Conservation (phyloP, 2,113 vertebrate species). For the Macrotus californicus region DNA sequence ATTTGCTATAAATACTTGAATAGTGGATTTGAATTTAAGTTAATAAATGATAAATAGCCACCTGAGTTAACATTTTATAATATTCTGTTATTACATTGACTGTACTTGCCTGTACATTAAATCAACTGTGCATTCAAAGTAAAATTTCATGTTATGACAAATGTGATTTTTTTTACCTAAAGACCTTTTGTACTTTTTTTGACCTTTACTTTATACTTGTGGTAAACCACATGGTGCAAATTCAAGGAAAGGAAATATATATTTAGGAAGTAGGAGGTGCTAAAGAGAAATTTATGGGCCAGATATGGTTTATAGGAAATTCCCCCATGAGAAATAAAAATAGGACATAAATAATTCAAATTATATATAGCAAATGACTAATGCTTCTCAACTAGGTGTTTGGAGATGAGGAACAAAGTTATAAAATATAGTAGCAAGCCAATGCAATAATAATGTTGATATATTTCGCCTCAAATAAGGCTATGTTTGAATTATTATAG, state of each 20-base stretch:
- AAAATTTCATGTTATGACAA: not conserved
- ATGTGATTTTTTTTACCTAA: not conserved
- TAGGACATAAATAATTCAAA: not conserved
- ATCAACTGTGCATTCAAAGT: not conserved
- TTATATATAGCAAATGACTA: not conserved
- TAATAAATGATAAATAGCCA: not conserved
- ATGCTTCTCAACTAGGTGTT: not conserved
- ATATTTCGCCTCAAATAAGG: not conserved
- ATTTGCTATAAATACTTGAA: not conserved
- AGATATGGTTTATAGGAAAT: not conserved
- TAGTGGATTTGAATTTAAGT: slow-evolving; percentile 14
- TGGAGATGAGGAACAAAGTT: not conserved
- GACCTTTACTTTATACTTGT: not conserved
- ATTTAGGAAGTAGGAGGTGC: not conserved
- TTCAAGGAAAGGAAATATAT: not conserved
- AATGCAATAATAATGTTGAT: not conserved
- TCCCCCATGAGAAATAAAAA: slow-evolving; percentile 40
- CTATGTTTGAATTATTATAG: not conserved
- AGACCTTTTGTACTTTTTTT: not conserved
- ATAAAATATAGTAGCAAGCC: not conserved
- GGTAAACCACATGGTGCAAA: not conserved
- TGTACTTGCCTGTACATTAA: not conserved
- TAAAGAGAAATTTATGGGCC: not conserved
- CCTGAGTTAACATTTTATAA: not conserved
- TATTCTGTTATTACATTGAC: not conserved